These are phyloP conservation scores for Tenebrosternarchus preto DNA, from an alignment of 2,113 vertebrate genomes.

Conservation along the genomic window DNA sequence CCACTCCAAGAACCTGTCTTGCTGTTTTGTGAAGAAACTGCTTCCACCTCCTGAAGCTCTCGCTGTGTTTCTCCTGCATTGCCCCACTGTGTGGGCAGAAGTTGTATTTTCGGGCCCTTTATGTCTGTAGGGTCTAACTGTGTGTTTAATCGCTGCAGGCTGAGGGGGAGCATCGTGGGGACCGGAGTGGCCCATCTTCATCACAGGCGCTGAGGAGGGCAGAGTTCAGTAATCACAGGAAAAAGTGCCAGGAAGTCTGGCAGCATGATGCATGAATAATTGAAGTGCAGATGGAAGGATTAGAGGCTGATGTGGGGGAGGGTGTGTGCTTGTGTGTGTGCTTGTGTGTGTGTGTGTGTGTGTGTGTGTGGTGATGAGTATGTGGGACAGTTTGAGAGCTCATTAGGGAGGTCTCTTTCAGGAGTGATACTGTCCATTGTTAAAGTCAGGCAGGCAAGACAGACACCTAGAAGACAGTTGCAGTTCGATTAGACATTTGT, in stretches of 20 bases:
- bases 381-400: conserved; percentile 50
- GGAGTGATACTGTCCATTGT: conserved; percentile 9
- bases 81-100: neutral
- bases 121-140: conserved; percentile 19
- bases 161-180: neutral
- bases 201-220: conserved; percentile 14
- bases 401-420: conserved; percentile 38
- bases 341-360: conserved; percentile 13
- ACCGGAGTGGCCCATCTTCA: neutral
- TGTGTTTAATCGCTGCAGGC: conserved; percentile 31
- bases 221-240: conserved; percentile 40
- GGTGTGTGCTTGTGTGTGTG: conserved; percentile 23
- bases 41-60: neutral
- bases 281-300: conserved; percentile 54
- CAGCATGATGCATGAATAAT: conserved; percentile 56
- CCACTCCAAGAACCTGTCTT: neutral
- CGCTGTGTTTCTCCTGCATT: neutral
- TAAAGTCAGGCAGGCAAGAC: conserved; percentile 12
- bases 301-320: conserved; percentile 38
- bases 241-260: conserved; percentile 50
- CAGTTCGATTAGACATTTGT: neutral
- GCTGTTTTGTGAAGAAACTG: neutral
- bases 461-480: neutral
- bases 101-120: neutral
- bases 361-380: conserved; percentile 33